phyloP scores from a whole-genome alignment of 2,113 vertebrate genomes.

The mouse (Mus musculus) region DNA sequence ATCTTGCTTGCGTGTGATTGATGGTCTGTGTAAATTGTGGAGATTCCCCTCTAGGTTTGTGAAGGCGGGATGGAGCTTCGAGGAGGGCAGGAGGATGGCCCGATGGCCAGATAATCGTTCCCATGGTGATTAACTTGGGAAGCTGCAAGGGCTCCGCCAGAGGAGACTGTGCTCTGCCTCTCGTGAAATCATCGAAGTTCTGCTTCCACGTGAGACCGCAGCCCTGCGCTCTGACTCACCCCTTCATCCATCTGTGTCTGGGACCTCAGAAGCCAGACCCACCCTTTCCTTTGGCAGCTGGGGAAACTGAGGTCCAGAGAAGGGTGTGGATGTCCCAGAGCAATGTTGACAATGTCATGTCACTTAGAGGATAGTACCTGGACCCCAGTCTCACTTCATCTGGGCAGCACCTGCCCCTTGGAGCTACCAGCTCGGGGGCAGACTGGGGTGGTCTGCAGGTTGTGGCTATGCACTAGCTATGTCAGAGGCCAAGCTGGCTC shows the following conservation, averaged over 20 bases:
- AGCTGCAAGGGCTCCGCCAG: background rate
- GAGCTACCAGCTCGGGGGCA: rapidly evolving
- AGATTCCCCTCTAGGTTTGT: conserved; percentile 10
- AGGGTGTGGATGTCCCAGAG: background rate
- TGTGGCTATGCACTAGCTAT: background rate
- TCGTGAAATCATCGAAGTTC: background rate
- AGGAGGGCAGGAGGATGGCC: background rate
- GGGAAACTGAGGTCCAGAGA: conserved; percentile 7
- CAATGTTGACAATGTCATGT: no score
- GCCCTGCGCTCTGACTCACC: background rate
- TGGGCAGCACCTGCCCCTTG: rapidly evolving
- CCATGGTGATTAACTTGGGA: background rate
- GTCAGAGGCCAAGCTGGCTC: no score
- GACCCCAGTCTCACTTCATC: background rate
- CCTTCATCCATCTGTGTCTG: background rate
- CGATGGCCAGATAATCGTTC: background rate
- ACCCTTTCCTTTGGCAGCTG: background rate
- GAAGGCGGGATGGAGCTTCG: background rate
- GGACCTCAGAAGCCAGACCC: background rate
- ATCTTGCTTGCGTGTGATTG: background rate
- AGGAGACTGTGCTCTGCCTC: background rate
- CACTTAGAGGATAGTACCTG: background rate
- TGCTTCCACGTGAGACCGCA: rapidly evolving
- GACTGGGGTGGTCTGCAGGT: rapidly evolving
- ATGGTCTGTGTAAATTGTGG: background rate